Evolutionary conservation across 2,113 vertebrate species (phyloP).

Genomic region (Calidris pugnax): DNA sequence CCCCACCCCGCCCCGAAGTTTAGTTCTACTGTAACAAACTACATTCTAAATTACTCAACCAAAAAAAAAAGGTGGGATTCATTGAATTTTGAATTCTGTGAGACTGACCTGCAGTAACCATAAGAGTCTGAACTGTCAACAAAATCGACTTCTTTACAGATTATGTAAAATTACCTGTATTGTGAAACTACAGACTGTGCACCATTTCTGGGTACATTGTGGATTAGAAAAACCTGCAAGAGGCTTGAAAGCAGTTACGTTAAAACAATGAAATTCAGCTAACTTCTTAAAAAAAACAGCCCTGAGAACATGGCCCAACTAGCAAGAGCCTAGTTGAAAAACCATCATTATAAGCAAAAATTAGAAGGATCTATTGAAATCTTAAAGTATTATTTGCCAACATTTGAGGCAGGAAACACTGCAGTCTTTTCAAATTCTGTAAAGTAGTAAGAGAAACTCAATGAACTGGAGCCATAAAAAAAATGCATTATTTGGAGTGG

Average conservation of each 20-base stretch:
- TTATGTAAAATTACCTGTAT: slow-evolving; percentile 51
- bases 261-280: slow-evolving; percentile 73
- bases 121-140: slow-evolving; percentile 51
- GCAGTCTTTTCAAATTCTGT: slow-evolving; percentile 71
- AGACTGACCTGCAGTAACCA: slow-evolving; percentile 65
- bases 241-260: slow-evolving; percentile 66
- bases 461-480: slow-evolving; percentile 15
- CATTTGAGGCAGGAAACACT: slow-evolving; percentile 74
- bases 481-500: slow-evolving; percentile 36
- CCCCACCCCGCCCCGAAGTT: neutral
- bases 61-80: neutral
- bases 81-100: slow-evolving; percentile 29
- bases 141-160: slow-evolving; percentile 59
- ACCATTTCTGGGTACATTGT: slow-evolving; percentile 32
- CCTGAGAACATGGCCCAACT: slow-evolving; percentile 81
- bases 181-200: slow-evolving; percentile 33
- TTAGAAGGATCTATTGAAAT: slow-evolving; percentile 68
- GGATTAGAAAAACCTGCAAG: slow-evolving; percentile 70
- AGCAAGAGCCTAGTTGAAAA: slow-evolving; percentile 76
- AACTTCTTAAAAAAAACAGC: slow-evolving; percentile 73
- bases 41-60: slow-evolving; percentile 37
- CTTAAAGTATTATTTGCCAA: slow-evolving; percentile 62
- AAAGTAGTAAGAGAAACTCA: slow-evolving; percentile 38
- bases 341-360: slow-evolving; percentile 68
- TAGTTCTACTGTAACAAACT: slow-evolving; percentile 57